A percentile compares a stretch with the other conserved stretches of the same genome.
phyloP scores from a whole-genome alignment of 2,888 invertebrate species.

The Microctonus hyperodae region DNA sequence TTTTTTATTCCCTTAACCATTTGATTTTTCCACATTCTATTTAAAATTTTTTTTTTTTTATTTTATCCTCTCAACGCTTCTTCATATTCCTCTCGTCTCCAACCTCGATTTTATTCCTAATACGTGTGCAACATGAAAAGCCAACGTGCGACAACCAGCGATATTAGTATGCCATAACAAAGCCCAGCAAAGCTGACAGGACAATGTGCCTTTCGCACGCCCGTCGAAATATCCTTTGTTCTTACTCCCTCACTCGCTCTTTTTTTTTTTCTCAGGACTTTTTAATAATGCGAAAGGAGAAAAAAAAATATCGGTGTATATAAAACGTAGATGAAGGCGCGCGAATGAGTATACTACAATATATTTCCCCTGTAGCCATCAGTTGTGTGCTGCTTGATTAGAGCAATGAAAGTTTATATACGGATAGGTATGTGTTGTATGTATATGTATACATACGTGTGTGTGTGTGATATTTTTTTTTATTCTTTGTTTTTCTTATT shows the following conservation, averaged over 20 bases:
- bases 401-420: slow-evolving; percentile 19
- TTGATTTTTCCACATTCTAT: neutral
- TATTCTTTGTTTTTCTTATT: neutral
- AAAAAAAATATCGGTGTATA: neutral
- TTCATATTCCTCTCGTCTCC: neutral
- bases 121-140: slow-evolving; percentile 13
- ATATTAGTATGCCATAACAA: slow-evolving; percentile 23
- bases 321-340: slow-evolving; percentile 48
- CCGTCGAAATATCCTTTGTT: slow-evolving; percentile 28
- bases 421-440: neutral
- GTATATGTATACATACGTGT: neutral
- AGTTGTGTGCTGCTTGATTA: slow-evolving; percentile 24
- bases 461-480: neutral
- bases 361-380: slow-evolving; percentile 19
- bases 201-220: slow-evolving; percentile 8
- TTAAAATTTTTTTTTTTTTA: neutral
- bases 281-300: slow-evolving; percentile 63
- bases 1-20: neutral
- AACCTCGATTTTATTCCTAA: neutral
- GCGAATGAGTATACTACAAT: slow-evolving; percentile 2
- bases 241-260: slow-evolving; percentile 2
- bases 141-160: slow-evolving; percentile 1
- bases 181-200: slow-evolving; percentile 24
- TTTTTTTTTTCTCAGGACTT: slow-evolving; percentile 32
- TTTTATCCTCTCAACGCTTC: no score